Evolutionary conservation across 2,113 vertebrate genomes (phyloP), one percentile per base, ranked within the genome.

Genomic region (Cyanistes caeruleus): DNA sequence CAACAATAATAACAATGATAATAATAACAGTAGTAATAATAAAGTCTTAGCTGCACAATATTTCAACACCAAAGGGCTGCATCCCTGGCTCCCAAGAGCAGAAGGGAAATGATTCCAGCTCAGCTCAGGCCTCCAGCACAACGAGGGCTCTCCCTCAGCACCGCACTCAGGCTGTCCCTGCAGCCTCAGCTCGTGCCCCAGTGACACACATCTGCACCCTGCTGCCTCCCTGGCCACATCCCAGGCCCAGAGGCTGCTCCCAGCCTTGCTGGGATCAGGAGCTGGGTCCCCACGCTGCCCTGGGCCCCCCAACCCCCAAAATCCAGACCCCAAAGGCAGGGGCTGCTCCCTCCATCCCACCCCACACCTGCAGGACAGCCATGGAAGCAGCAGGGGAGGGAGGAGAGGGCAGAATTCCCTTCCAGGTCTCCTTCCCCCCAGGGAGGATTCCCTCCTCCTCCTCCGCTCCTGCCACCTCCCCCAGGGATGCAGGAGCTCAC

Each of bases 191-290:
- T 35, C 31, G 37, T 35, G 35, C 65, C 86, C 86, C 75, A n/a
- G 27, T 3, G 30, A 48, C 35, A 23, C 1, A 35, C 9, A 73
- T 31, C 55, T 39, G 59, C 52, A 11, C 18, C 56, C 25, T 0
- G 13, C 69, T 30, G 75, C 11, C 53, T 75, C 73, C 80, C 93
- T 7, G 28, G 0, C 64, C 11, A 5, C 7, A 18, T 14, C 51
- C 9, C 62, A 23, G 55, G 14, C 11, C 13, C 51, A 1, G 2
- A 11, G n/a, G 20, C 79, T 28, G 33, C 43, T 48, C 37, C 43
- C 1, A 12, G 9, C 56, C 52, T 1, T 0, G 12, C 35, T 2
- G 4, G 8, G 0, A 10, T 0, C 6, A 20, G 48, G 44, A 51
- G 41, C 53, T 20, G 77, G 12, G 7, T 7, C 7, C 69, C 27